These are phyloP conservation scores for Trichosurus vulpecula DNA, from an alignment of 2,797 vertebrate genomes.

Conservation along the genomic window DNA sequence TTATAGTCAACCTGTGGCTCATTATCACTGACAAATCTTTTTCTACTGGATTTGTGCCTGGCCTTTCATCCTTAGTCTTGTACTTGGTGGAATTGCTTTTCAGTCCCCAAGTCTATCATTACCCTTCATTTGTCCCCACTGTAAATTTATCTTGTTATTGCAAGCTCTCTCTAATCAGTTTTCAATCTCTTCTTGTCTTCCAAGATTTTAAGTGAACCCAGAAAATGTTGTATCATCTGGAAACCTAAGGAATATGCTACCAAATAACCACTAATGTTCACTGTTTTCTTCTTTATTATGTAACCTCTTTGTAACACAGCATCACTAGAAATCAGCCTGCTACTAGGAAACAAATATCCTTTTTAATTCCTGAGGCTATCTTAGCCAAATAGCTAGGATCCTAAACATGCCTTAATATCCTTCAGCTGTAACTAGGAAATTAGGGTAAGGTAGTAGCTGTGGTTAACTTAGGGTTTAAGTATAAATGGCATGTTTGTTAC, in stretches of 20 bases:
- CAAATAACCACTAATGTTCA: background rate
- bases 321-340: background rate
- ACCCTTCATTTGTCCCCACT: slow-evolving; percentile 18
- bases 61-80: slow-evolving; percentile 16
- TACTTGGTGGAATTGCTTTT: background rate
- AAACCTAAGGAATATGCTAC: background rate
- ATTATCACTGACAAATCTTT: background rate
- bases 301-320: background rate
- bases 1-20: background rate
- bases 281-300: background rate
- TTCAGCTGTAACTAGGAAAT: background rate
- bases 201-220: slow-evolving; percentile 14
- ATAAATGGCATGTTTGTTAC: background rate
- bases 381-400: background rate
- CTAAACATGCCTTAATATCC: background rate
- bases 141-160: slow-evolving; percentile 27
- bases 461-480: background rate
- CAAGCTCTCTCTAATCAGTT: background rate
- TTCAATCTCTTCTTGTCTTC: background rate
- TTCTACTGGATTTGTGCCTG: background rate
- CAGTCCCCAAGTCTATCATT: slow-evolving; percentile 20
- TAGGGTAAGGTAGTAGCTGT: background rate
- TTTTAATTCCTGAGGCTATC: background rate
- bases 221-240: background rate
- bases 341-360: background rate